phyloP scores from a whole-genome alignment of 2,888 invertebrate species.

The Fragum whitleyi region DNA sequence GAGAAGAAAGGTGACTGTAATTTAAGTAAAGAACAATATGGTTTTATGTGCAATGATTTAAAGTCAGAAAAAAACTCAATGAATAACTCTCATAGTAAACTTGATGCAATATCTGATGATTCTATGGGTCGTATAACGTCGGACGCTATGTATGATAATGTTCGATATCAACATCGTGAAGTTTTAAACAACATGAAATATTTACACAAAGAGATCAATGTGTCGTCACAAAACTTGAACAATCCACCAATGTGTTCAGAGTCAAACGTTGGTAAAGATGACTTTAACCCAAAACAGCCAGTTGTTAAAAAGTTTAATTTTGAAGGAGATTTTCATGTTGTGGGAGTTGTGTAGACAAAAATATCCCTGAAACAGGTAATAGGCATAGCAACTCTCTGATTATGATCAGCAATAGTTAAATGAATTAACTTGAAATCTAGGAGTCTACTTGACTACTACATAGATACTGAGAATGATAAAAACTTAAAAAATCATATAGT shows the following conservation, averaged over 20 bases:
- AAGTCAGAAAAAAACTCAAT: slow-evolving; percentile 35
- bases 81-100: slow-evolving; percentile 54
- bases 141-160: slow-evolving; percentile 64
- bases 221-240: slow-evolving; percentile 64
- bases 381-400: too few relatives aligned
- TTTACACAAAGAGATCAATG: slow-evolving; percentile 67
- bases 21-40: slow-evolving; percentile 40
- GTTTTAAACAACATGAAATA: slow-evolving; percentile 74
- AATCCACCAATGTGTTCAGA: slow-evolving; percentile 31
- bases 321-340: slow-evolving; percentile 79
- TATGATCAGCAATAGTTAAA: too few relatives aligned
- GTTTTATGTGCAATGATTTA: slow-evolving; percentile 64
- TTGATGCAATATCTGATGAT: slow-evolving; percentile 55
- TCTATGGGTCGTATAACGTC: slow-evolving; percentile 56
- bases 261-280: slow-evolving; percentile 24
- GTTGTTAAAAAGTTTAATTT: slow-evolving; percentile 71
- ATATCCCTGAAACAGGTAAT: slow-evolving; percentile 25
- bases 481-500: too few relatives aligned
- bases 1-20: slow-evolving; percentile 55
- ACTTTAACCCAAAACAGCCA: slow-evolving; percentile 65
- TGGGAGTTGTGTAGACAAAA: slow-evolving; percentile 77
- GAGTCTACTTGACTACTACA: too few relatives aligned
- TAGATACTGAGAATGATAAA: too few relatives aligned
- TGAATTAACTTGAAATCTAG: too few relatives aligned
- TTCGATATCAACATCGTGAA: slow-evolving; percentile 55